These are phyloP conservation scores for Oxyruncus cristatus DNA, from an alignment of 2,113 vertebrate species.

Conservation along the genomic window DNA sequence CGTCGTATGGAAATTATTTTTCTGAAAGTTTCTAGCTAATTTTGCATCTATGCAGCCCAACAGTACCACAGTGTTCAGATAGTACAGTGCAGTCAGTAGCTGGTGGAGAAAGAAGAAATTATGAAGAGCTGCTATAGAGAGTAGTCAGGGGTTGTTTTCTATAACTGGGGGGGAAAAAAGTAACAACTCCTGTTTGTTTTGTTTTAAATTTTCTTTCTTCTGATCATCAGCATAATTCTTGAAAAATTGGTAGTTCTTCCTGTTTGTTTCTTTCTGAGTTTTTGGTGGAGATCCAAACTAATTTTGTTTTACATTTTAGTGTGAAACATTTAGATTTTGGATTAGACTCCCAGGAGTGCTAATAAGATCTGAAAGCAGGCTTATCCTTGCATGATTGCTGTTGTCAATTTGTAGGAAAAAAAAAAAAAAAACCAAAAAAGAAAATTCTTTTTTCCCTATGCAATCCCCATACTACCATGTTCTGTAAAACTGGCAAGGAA, in stretches of 20 bases:
- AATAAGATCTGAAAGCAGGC: not conserved
- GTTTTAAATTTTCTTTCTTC: not conserved
- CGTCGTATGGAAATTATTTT: not conserved
- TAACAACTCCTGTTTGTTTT: not conserved
- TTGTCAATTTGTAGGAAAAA: not conserved
- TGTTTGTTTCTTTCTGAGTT: not conserved
- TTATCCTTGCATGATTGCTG: not conserved
- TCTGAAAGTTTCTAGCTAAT: not conserved
- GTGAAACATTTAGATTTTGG: not conserved
- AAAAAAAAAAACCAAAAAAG: no score
- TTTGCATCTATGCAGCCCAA: not conserved
- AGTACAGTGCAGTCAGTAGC: not conserved
- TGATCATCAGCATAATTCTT: not conserved
- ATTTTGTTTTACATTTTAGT: not conserved
- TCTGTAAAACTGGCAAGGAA: not conserved
- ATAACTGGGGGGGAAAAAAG: not conserved
- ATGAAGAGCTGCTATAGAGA: not conserved
- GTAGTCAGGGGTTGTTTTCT: not conserved
- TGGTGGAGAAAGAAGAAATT: not conserved
- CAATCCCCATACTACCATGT: not conserved
- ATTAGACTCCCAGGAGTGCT: not conserved
- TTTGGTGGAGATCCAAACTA: not conserved
- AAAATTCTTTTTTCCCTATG: not conserved
- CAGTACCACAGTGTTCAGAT: not conserved
- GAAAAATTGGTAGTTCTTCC: not conserved